Base-by-base conservation (phyloP, 2,113 vertebrate species). In the Coptodon bakossiorum region DNA sequence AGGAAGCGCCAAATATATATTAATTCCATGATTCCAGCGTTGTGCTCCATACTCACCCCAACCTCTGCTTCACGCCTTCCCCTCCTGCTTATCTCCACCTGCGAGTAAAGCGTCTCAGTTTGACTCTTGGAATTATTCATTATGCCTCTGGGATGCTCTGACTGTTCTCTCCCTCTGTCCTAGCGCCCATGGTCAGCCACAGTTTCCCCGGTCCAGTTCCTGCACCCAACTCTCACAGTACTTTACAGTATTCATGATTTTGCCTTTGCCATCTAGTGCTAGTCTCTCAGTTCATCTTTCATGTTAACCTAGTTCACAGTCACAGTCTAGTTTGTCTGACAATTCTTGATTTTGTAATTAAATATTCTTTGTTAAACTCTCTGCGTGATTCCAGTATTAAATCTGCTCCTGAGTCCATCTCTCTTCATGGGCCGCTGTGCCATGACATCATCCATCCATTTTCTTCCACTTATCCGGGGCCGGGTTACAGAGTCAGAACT, bases 171-270 rank as follows among this genome's bases (percentile, higher is more conserved):
- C 59, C 59, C 59, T 63, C 29, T 63, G 29, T 63, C 59, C 29
- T 11, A 11, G 29, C 3, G 0, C 59, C 16, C 57, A 61, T 61
- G 57, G 57, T 61, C 29, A 63, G 59, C 29, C 59, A 61, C 9
- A 19, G 59, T 63, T 61, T 61, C 16, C 0, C 29, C 0, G 0
- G 59, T 61, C 34, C 29, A 0, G 5, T 61, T 61, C 59, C 59
- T 63, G 29, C 29, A 63, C 16, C 29, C 59, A 63, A 9, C 59
- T 63, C 5, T 34, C 59, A 1, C 5, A 63, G 6, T 34, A 63
- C 59, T 63, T 63, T 63, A 19, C 59, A 63, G 16, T 34, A 34
- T 63, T 34, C 57, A 19, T 0, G 0, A 34, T 61, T 63, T 63
- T 63, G 31, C 31, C 31, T 31, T 31, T 6, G 59, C 29, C 59